Evolutionary conservation across 2,113 vertebrate genomes (phyloP).

Genomic region (Sigmodon hispidus): DNA sequence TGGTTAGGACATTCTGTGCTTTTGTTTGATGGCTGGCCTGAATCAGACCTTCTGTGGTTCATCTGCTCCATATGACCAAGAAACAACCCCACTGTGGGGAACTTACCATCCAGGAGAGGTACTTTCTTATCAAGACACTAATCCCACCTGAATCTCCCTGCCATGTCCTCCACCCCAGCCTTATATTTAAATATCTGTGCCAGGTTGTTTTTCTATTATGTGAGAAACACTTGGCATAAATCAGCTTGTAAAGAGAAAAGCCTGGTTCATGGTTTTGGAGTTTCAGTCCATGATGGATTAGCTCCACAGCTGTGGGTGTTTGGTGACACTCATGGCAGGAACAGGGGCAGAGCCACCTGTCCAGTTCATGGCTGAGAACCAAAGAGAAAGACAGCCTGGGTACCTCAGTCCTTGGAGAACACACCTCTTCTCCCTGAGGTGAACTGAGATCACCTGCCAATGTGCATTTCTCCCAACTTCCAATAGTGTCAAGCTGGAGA

Average conservation of each 20-base stretch:
- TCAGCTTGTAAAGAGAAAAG: not conserved
- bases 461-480: not conserved
- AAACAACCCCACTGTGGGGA: not conserved
- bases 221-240: not conserved
- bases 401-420: not conserved
- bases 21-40: too few relatives aligned
- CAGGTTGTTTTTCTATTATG: not conserved
- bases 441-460: not conserved
- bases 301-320: not conserved
- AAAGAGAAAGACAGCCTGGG: not conserved
- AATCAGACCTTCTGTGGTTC: not conserved
- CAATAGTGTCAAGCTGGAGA: not conserved
- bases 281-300: not conserved
- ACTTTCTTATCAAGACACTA: not conserved
- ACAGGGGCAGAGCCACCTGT: not conserved
- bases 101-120: not conserved
- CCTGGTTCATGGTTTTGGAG: not conserved
- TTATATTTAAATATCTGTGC: not conserved
- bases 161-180: fast-evolving
- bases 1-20: not conserved
- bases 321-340: not conserved
- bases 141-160: not conserved
- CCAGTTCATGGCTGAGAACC: not conserved
- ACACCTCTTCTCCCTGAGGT: not conserved
- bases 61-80: not conserved